Percentiles rank a stretch among this genome's conserved stretches.
phyloP scores from a whole-genome alignment of 2,797 vertebrate genomes.

The Cuculus canorus region DNA sequence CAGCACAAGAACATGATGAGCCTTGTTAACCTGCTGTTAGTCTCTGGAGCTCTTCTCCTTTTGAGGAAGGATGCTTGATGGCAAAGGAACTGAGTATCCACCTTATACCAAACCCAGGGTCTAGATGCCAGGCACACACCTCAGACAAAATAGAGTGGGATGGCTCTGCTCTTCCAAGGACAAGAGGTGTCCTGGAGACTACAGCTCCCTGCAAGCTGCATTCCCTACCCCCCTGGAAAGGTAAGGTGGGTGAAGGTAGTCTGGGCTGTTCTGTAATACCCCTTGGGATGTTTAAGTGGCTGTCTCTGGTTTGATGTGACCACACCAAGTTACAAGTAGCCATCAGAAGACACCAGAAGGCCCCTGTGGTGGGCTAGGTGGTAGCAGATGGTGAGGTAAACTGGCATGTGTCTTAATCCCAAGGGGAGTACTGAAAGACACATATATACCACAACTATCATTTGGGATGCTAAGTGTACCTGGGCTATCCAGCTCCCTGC shows the following conservation, averaged over 20 bases:
- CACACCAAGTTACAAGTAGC: neutral
- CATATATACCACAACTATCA: neutral
- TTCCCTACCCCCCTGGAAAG: neutral
- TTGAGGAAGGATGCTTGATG: neutral
- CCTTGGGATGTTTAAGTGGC: neutral
- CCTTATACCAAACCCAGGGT: neutral
- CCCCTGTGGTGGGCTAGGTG: neutral
- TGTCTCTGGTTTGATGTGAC: neutral
- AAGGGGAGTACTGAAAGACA: neutral
- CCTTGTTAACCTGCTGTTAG: neutral
- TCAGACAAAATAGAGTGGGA: neutral
- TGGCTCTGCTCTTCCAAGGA: neutral
- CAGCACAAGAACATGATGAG: neutral
- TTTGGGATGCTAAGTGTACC: neutral
- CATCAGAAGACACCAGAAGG: neutral
- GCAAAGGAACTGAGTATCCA: neutral
- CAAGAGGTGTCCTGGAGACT: neutral
- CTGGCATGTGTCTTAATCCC: neutral
- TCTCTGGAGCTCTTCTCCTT: neutral
- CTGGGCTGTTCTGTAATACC: neutral
- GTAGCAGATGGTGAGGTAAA: neutral
- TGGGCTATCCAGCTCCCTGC: neutral
- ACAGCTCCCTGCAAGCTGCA: neutral
- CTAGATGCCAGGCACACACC: neutral
- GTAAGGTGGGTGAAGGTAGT: neutral